Conservation (phyloP, 2,113 vertebrate species). For the Plecturocebus donacophilus region DNA sequence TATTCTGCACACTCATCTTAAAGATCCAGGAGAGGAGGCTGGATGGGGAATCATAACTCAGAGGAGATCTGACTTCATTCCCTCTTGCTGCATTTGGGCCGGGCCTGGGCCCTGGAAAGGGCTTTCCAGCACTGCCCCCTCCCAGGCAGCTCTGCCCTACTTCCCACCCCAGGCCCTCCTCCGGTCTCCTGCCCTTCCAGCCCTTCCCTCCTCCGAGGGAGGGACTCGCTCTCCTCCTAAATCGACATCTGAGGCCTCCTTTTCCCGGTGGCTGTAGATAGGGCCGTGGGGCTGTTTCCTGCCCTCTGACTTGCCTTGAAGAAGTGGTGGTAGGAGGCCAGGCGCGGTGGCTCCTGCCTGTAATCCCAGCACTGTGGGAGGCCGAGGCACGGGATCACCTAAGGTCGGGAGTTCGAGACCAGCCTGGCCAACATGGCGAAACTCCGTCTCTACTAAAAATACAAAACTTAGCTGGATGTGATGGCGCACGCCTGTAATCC, state of each 20-base stretch:
- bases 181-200: neutral
- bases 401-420: too few relatives aligned
- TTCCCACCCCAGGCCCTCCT: too few relatives aligned
- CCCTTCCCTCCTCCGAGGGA: neutral
- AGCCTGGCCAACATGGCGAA: too few relatives aligned
- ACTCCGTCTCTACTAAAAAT: too few relatives aligned
- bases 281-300: fast-evolving
- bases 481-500: too few relatives aligned
- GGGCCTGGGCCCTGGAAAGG: neutral
- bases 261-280: fast-evolving
- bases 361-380: too few relatives aligned
- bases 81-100: neutral
- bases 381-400: too few relatives aligned
- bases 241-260: neutral
- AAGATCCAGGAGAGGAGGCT: neutral
- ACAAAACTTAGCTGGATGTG: too few relatives aligned
- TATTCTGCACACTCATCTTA: neutral
- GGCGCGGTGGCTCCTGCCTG: too few relatives aligned
- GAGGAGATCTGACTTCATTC: neutral
- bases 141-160: neutral
- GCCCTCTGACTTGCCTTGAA: neutral
- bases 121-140: neutral
- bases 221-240: neutral
- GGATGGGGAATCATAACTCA: fast-evolving
- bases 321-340: neutral